Percentiles rank a stretch among this genome's conserved stretches.
phyloP scores from a whole-genome alignment of 2,888 invertebrate species.

The Limulus polyphemus region DNA sequence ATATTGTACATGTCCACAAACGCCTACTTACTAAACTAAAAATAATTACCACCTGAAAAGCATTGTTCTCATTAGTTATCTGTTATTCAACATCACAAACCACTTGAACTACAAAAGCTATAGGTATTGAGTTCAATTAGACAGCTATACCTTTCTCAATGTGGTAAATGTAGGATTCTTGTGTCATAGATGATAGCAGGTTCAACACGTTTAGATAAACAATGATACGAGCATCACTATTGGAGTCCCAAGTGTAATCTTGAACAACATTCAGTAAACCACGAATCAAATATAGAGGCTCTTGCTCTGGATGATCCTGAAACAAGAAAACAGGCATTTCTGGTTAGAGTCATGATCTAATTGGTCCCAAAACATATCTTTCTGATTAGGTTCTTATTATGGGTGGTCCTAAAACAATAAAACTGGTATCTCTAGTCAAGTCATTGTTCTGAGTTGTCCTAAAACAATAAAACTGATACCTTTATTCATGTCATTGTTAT shows the following conservation, averaged over 20 bases:
- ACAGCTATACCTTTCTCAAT: slow-evolving; percentile 55
- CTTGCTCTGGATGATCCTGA: slow-evolving; percentile 77
- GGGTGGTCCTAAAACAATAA: too few relatives aligned
- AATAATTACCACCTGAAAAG: too few relatives aligned
- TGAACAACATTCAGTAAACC: slow-evolving; percentile 68
- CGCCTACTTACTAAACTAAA: too few relatives aligned
- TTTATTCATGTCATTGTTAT: too few relatives aligned
- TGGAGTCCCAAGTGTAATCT: slow-evolving; percentile 43
- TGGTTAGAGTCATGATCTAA: neutral
- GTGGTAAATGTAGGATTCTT: slow-evolving; percentile 73
- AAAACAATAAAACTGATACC: too few relatives aligned
- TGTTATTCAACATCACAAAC: neutral
- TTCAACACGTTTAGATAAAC: slow-evolving; percentile 64
- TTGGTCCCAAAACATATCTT: too few relatives aligned
- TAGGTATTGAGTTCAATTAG: neutral
- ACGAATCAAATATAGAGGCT: slow-evolving; percentile 65
- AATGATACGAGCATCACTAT: slow-evolving; percentile 49
- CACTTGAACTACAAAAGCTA: neutral
- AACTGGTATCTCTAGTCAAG: too few relatives aligned
- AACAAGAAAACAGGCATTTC: slow-evolving; percentile 25
- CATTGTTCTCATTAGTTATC: too few relatives aligned
- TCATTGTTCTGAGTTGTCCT: too few relatives aligned
- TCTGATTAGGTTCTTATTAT: too few relatives aligned
- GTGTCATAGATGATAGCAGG: slow-evolving; percentile 60
- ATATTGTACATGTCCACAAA: too few relatives aligned